Conservation (phyloP, 2,888 invertebrate species). For the Sphaerophoria taeniata region DNA sequence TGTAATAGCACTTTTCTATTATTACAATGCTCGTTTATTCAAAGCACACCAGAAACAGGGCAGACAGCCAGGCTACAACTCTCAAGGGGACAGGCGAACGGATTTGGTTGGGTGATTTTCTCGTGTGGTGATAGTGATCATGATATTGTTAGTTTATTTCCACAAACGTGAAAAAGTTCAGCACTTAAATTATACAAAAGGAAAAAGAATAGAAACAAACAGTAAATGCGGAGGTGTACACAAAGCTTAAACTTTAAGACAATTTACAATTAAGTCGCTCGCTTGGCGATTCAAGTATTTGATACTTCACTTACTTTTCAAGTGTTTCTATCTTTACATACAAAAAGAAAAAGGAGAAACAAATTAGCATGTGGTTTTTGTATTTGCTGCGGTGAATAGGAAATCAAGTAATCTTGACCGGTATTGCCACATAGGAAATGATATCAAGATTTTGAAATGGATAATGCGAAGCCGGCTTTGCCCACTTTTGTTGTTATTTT, state of each 20-base stretch:
- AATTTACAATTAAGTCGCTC: neutral
- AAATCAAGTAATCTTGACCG: slow-evolving; percentile 58
- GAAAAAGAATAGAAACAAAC: neutral
- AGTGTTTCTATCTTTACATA: neutral
- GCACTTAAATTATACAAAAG: slow-evolving; percentile 36
- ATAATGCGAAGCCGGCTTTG: slow-evolving; percentile 38
- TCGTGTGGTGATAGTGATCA: slow-evolving; percentile 27
- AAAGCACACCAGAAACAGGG: neutral
- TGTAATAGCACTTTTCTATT: slow-evolving; percentile 54
- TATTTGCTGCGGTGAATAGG: slow-evolving; percentile 14
- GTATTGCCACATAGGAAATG: slow-evolving; percentile 72
- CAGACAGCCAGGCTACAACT: neutral
- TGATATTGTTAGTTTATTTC: slow-evolving; percentile 5
- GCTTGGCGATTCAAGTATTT: slow-evolving; percentile 19
- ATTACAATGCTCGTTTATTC: slow-evolving; percentile 44
- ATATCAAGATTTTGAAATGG: slow-evolving; percentile 66
- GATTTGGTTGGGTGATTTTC: slow-evolving; percentile 70
- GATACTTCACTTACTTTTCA: slow-evolving; percentile 5
- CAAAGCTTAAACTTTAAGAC: slow-evolving; percentile 48
- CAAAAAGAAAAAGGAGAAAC: slow-evolving; percentile 9
- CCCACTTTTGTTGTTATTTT: neutral
- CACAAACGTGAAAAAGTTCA: slow-evolving; percentile 43
- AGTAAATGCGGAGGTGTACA: slow-evolving; percentile 45
- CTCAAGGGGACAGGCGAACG: neutral
- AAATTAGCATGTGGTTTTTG: slow-evolving; percentile 37